Conservation (phyloP, 2,888 invertebrate genomes). For the Melipona beecheii region DNA sequence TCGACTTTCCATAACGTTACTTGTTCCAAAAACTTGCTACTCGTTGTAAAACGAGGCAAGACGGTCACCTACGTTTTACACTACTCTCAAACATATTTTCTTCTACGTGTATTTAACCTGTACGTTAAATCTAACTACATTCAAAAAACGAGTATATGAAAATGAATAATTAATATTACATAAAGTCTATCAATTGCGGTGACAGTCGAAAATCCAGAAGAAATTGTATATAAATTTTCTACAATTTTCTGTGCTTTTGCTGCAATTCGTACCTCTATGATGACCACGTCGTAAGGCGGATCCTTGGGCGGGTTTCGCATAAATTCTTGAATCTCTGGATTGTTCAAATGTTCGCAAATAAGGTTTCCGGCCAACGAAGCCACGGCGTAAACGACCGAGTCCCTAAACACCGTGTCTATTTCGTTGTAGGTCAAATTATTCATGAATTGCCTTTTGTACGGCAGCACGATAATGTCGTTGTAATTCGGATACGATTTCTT, state of each 20-base stretch:
- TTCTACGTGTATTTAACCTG: no score
- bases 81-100: no score
- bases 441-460: constrained; percentile 28
- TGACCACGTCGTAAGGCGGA: constrained; percentile 77
- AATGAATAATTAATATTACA: no score
- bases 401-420: constrained; percentile 2
- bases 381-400: constrained; percentile 1
- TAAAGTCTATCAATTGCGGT: no score
- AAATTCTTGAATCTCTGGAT: constrained; percentile 67
- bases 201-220: no score
- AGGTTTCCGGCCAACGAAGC: constrained; percentile 59
- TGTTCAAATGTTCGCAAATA: constrained; percentile 63
- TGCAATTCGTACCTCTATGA: constrained; percentile 71
- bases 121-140: no score
- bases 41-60: accelerated
- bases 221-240: no score
- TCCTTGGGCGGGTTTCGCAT: constrained; percentile 72
- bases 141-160: no score
- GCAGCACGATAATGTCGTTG: constrained; percentile 78
- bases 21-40: not conserved
- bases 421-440: constrained; percentile 74
- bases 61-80: no score
- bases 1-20: no score
- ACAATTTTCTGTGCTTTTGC: no score
- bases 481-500: constrained; percentile 80